phyloP scores from a whole-genome alignment of 2,888 invertebrate species.

The Harmothoe impar region DNA sequence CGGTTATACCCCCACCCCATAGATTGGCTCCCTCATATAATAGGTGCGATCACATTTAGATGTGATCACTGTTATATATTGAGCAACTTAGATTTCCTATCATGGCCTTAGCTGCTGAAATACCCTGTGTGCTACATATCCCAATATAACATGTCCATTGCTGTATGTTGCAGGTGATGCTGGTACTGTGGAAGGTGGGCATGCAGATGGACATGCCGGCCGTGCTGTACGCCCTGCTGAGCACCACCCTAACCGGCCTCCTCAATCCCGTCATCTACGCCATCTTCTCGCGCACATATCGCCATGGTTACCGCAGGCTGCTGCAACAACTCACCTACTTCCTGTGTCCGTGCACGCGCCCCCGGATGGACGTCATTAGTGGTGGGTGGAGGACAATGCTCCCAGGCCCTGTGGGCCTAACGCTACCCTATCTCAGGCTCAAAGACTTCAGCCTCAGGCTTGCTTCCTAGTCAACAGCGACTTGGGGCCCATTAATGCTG shows the following conservation, averaged over 20 bases:
- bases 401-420: neutral
- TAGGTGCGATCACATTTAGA: too few relatives aligned
- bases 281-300: slow-evolving; percentile 74
- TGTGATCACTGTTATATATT: too few relatives aligned
- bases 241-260: slow-evolving; percentile 78
- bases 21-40: too few relatives aligned
- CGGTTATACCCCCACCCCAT: too few relatives aligned
- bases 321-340: slow-evolving; percentile 56
- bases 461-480: neutral
- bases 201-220: slow-evolving; percentile 74
- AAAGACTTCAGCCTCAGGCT: neutral
- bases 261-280: slow-evolving; percentile 78
- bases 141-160: neutral
- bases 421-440: neutral
- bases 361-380: slow-evolving; percentile 53
- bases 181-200: slow-evolving; percentile 73
- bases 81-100: too few relatives aligned
- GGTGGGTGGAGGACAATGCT: slow-evolving; percentile 52
- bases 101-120: too few relatives aligned
- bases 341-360: slow-evolving; percentile 51
- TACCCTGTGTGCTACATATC: too few relatives aligned
- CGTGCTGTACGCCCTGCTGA: slow-evolving; percentile 77
- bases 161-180: slow-evolving; percentile 72
- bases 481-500: neutral
- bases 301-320: slow-evolving; percentile 74